Evolutionary conservation across 2,113 vertebrate genomes (phyloP).

Genomic region (Holacanthus passer): DNA sequence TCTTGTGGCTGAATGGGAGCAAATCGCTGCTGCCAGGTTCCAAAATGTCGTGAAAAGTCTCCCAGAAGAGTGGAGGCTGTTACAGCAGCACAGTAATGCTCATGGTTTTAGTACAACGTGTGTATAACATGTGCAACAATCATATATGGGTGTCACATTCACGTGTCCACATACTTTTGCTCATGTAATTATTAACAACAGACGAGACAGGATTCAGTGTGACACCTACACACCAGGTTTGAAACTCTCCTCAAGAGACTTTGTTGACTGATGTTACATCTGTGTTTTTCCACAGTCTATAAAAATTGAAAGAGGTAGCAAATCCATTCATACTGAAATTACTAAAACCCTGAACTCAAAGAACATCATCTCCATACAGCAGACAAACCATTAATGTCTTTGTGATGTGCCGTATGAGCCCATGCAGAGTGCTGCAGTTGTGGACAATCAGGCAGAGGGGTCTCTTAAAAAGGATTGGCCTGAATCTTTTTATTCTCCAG

Average conservation of each 20-base stretch:
- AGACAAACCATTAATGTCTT: conserved; percentile 7
- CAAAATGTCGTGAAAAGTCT: not conserved
- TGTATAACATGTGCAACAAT: not conserved
- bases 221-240: not conserved
- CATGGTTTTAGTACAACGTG: not conserved
- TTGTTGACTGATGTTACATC: not conserved
- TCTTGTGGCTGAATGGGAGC: not conserved
- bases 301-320: not conserved
- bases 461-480: conserved; percentile 32
- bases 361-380: not conserved
- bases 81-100: not conserved
- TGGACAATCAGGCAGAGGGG: conserved; percentile 6
- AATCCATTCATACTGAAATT: conserved; percentile 1
- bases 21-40: not conserved
- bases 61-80: not conserved
- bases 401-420: not conserved
- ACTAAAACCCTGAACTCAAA: conserved; percentile 1
- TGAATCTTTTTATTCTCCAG: conserved; percentile 47
- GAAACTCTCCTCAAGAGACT: not conserved
- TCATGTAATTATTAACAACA: not conserved
- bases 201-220: not conserved
- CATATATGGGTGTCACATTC: not conserved
- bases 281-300: not conserved
- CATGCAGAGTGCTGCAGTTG: conserved; percentile 11
- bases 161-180: conserved; percentile 1